Evolutionary conservation across 1,140 invertebrate species (phyloP), one percentile per base, ranked within the genome.

Genomic region (Drosophila kikkawai): DNA sequence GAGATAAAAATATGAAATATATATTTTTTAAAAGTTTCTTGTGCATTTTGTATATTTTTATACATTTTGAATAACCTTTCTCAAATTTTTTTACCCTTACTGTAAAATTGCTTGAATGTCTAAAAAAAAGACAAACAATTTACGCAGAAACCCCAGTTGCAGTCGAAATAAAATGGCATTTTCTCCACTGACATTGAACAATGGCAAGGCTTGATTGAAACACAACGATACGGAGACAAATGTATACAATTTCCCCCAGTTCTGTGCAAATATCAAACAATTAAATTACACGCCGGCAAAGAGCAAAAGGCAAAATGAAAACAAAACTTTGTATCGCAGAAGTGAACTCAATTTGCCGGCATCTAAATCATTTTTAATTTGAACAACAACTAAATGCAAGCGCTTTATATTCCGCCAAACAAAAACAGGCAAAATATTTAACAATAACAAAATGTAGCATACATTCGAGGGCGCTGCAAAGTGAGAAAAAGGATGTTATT

Each of bases 361-460:
- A 88, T 81, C 78, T 88, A 88, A 88, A 88, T 90, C 85, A 88
- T 88, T 88, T 88, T 88, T 88, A 88, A 88, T 88, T 88, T 88
- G 78, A 65, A 56, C 80, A 90, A 88, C 73, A 77, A 67, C 73
- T 66, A 56, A 76, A 66, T 58, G 42, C 55, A 67, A 76, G 19
- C 41, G 61, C 51, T 67, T 76, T 76, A 58, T 74, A 60, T 74
- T 39, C 9, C 7, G 4, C 44, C 29, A 36, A 55, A 76, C 53
- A 67, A 76, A 76, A 51, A 36, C 41, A 37, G 41, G 50, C 39
- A 56, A 74, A 73, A 76, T 76, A 76, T 76, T 76, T 56, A 87
- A 76, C 75, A 86, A 79, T 82, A 87, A 76, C 50, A 80, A 79
- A 88, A 83, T 87, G 59, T 65, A 55, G 71, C 76, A 76, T 69